These are phyloP conservation scores for Rhagologus leucostigma DNA, from an alignment of 2,113 vertebrate species.

Conservation along the genomic window DNA sequence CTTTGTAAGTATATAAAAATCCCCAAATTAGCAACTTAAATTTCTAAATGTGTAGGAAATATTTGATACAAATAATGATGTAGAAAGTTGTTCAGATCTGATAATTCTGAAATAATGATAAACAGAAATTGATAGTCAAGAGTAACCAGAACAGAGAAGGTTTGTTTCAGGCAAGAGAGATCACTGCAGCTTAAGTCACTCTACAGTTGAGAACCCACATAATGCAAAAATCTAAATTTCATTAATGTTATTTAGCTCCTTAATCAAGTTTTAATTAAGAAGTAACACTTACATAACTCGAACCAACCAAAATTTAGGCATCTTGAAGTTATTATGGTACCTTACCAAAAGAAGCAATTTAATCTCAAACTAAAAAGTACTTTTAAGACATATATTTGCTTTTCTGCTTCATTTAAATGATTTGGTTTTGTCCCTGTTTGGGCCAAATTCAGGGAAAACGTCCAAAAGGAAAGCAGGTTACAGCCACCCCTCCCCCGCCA, in stretches of 20 bases:
- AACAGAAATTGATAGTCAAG: neutral
- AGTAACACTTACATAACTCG: neutral
- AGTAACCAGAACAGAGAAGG: neutral
- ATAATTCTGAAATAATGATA: neutral
- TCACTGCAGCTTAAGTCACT: neutral
- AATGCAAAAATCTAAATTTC: neutral
- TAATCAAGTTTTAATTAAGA: neutral
- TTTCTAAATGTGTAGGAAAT: neutral
- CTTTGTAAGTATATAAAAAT: neutral
- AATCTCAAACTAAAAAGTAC: neutral
- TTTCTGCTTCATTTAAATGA: neutral
- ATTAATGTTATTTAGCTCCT: neutral
- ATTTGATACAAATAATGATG: neutral
- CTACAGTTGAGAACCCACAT: neutral
- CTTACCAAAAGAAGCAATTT: neutral
- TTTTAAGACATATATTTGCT: neutral
- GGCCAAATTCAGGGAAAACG: too few relatives aligned
- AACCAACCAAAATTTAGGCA: neutral
- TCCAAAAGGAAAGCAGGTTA: too few relatives aligned
- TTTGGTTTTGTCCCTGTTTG: too few relatives aligned
- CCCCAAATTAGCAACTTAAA: neutral
- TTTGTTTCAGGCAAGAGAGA: neutral
- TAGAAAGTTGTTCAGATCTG: neutral
- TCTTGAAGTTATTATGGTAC: neutral
- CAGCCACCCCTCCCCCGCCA: too few relatives aligned